phyloP scores from a whole-genome alignment of 1,140 invertebrate species.

The Ceratosolen fusciceps region DNA sequence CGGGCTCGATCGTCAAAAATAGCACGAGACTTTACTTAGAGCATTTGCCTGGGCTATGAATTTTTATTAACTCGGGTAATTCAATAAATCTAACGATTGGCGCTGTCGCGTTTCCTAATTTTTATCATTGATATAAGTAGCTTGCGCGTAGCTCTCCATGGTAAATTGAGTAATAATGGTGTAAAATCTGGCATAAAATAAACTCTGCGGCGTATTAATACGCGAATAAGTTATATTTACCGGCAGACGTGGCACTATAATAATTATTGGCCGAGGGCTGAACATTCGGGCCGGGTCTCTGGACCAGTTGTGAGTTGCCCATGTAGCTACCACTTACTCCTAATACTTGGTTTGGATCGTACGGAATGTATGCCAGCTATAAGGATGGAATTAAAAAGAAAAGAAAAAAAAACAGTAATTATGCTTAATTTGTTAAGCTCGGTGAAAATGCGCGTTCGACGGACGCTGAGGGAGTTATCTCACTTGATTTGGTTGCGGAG shows the following conservation, averaged over 20 bases:
- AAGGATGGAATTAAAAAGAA: constrained; percentile 52
- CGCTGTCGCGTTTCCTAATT: too few species aligned
- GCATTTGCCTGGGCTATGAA: too few species aligned
- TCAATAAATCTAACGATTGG: too few species aligned
- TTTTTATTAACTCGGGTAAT: too few species aligned
- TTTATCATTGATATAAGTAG: too few species aligned
- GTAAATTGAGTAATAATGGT: too few species aligned
- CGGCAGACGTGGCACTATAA: constrained; percentile 73
- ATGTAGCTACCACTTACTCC: constrained; percentile 73
- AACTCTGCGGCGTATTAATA: too few species aligned
- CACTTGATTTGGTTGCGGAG: constrained; percentile 71
- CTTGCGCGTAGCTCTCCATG: too few species aligned
- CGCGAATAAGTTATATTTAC: constrained; percentile 57
- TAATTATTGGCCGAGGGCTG: constrained; percentile 74
- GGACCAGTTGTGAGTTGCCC: constrained; percentile 76
- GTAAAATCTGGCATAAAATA: too few species aligned
- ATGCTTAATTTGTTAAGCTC: not conserved
- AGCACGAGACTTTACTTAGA: too few species aligned
- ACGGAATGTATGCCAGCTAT: constrained; percentile 71
- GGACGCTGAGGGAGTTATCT: constrained; percentile 7
- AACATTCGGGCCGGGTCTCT: constrained; percentile 72
- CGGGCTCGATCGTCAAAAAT: too few species aligned
- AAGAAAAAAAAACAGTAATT: too few species aligned
- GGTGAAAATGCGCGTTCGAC: not conserved
- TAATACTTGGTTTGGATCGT: constrained; percentile 71